Evolutionary conservation across 2,888 invertebrate genomes (phyloP).

Genomic region (Nephrotoma flavescens): DNA sequence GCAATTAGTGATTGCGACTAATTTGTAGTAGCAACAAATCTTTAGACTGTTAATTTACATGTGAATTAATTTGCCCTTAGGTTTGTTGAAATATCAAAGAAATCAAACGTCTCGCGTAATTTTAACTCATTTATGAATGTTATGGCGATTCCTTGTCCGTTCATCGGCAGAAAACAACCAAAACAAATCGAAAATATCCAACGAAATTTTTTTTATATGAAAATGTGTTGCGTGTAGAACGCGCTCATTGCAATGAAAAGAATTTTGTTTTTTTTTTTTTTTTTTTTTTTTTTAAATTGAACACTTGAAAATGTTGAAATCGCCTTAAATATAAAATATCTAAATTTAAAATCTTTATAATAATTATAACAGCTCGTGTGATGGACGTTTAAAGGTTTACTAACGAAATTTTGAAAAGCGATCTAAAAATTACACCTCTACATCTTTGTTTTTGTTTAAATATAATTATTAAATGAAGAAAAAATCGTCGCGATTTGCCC

Average conservation of each 20-base stretch:
- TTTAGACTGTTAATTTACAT: neutral
- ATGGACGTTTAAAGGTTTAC: neutral
- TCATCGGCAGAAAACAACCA: neutral
- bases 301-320: neutral
- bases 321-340: neutral
- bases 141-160: neutral
- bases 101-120: neutral
- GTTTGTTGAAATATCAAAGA: neutral
- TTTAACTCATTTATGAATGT: neutral
- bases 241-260: neutral
- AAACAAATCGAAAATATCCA: neutral
- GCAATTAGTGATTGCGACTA: too few relatives aligned
- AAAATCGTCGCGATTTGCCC: neutral
- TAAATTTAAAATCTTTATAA: neutral
- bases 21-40: neutral
- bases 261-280: too few relatives aligned
- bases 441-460: neutral
- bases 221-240: neutral
- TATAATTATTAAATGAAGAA: neutral
- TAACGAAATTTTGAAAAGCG: neutral
- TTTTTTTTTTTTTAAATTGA: too few relatives aligned
- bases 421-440: neutral
- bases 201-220: neutral
- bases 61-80: neutral
- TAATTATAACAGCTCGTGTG: neutral